Percentiles rank a stretch among this genome's conserved stretches.
These are phyloP conservation scores for Tachina fera DNA, from an alignment of 2,888 invertebrate species.

Conservation along the genomic window DNA sequence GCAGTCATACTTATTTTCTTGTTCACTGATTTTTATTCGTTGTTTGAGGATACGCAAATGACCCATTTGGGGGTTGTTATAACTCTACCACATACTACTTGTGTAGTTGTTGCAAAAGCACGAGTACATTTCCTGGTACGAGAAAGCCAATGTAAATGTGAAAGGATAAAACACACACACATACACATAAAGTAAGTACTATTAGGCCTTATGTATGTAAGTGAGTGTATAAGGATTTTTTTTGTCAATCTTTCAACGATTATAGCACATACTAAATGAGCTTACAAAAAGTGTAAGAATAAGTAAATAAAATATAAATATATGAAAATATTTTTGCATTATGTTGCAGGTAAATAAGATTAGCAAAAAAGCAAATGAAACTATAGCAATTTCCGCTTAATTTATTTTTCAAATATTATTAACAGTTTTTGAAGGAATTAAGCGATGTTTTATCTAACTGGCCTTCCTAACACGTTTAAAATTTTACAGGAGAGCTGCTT, in stretches of 20 bases:
- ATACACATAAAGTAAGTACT: conserved; percentile 10
- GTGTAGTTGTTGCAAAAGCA: conserved; percentile 37
- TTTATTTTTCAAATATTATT: no score
- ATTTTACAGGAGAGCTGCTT: no score
- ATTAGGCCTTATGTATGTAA: no score
- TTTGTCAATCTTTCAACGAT: conserved; percentile 67
- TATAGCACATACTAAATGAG: conserved; percentile 81
- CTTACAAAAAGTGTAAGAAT: conserved; percentile 76
- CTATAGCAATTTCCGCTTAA: neutral
- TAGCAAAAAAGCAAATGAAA: conserved; percentile 19
- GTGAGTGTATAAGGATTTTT: neutral
- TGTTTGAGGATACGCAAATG: conserved; percentile 83
- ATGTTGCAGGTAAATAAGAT: conserved; percentile 74
- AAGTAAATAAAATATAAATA: conserved; percentile 75
- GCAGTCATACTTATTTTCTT: conserved; percentile 73
- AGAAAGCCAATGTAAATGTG: neutral
- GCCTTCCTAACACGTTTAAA: no score
- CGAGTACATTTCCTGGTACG: neutral
- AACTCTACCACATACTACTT: conserved; percentile 74
- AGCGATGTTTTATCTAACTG: no score
- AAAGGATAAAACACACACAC: conserved; percentile 16
- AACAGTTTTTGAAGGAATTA: no score
- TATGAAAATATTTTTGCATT: conserved; percentile 82
- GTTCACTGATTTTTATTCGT: conserved; percentile 83
- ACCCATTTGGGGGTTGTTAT: conserved; percentile 83